A percentile compares a stretch with the other conserved stretches of the same genome.
phyloP scores from a whole-genome alignment of 2,113 vertebrate species.

The Columba livia region DNA sequence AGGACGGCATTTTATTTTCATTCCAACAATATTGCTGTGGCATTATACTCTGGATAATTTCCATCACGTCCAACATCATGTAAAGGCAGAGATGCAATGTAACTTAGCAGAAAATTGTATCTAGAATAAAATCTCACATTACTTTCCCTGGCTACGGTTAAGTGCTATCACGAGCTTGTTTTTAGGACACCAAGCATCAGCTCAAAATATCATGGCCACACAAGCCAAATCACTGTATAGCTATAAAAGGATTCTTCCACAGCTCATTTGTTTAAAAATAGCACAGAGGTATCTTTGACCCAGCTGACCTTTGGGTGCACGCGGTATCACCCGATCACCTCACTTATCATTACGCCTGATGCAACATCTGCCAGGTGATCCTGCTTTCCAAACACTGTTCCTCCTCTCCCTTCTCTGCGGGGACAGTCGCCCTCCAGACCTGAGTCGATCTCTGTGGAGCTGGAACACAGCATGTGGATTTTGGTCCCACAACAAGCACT shows the following conservation, averaged over 20 bases:
- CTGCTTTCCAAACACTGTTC: not conserved
- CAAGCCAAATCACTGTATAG: not conserved
- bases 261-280: not conserved
- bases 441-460: fast-evolving
- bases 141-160: not conserved
- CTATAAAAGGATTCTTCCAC: not conserved
- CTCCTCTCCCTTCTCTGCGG: fast-evolving
- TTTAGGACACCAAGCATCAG: not conserved
- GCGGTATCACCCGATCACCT: not conserved
- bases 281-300: not conserved
- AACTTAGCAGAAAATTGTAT: not conserved
- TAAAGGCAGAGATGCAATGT: not conserved
- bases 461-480: no score
- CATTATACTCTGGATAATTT: not conserved
- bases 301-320: not conserved
- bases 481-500: fast-evolving
- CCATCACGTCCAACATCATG: not conserved
- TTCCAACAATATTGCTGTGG: not conserved
- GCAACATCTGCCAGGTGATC: not conserved
- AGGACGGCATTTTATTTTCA: not conserved
- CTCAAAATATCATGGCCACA: not conserved
- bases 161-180: not conserved
- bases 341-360: not conserved
- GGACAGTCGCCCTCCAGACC: not conserved
- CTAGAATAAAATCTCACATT: not conserved